Evolutionary conservation across 2,797 vertebrate genomes (phyloP).

Genomic region (Zenarchopterus dispar): DNA sequence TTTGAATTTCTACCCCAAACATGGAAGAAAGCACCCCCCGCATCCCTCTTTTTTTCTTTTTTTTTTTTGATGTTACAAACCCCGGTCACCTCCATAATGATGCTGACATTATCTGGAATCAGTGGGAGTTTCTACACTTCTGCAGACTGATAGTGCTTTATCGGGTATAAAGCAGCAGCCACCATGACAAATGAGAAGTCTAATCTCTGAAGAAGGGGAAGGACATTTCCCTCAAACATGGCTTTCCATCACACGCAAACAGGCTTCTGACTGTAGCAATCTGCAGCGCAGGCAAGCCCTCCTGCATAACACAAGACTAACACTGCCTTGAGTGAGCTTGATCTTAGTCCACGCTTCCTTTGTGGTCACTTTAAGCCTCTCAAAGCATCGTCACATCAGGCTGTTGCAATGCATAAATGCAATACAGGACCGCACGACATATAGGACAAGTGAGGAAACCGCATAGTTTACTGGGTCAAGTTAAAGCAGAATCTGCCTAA

Average conservation of each 20-base stretch:
- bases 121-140: slow-evolving; percentile 46
- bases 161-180: slow-evolving; percentile 54
- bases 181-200: slow-evolving; percentile 58
- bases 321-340: slow-evolving; percentile 24
- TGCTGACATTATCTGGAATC: slow-evolving; percentile 52
- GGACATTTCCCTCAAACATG: slow-evolving; percentile 33
- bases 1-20: slow-evolving; percentile 13
- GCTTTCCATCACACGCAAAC: slow-evolving; percentile 52
- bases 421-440: background rate
- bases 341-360: slow-evolving; percentile 58
- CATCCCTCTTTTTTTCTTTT: too few relatives aligned
- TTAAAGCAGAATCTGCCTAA: slow-evolving; percentile 17
- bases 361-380: slow-evolving; percentile 51
- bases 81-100: slow-evolving; percentile 30
- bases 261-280: slow-evolving; percentile 28
- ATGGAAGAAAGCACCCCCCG: too few relatives aligned
- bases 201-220: slow-evolving; percentile 65
- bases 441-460: slow-evolving; percentile 58
- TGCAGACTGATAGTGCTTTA: slow-evolving; percentile 61
- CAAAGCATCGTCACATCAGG: slow-evolving; percentile 25
- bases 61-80: background rate
- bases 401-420: slow-evolving; percentile 18
- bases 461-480: slow-evolving; percentile 30
- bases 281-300: slow-evolving; percentile 41
- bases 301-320: slow-evolving; percentile 22